These are phyloP conservation scores for Megaleporinus macrocephalus DNA, from an alignment of 2,113 vertebrate species.

Conservation along the genomic window DNA sequence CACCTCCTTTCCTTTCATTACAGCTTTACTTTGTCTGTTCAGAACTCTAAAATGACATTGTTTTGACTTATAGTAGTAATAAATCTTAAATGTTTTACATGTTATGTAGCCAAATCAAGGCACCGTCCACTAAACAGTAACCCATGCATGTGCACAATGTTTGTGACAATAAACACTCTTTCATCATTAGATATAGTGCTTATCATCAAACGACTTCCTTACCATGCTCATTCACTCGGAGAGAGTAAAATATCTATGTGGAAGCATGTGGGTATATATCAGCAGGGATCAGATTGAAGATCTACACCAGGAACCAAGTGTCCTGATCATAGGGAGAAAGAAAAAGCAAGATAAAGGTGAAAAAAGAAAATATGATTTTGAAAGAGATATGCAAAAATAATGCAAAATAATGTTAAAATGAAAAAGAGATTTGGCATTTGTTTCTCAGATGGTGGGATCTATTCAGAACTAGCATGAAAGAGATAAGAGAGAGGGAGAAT, in stretches of 20 bases:
- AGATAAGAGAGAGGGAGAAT: background rate
- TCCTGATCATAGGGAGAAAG: background rate
- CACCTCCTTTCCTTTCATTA: background rate
- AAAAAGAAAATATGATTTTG: background rate
- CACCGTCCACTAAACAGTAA: conserved; percentile 41
- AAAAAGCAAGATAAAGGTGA: background rate
- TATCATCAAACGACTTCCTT: conserved; percentile 62
- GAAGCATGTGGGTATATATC: background rate
- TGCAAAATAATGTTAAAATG: background rate
- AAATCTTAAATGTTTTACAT: background rate
- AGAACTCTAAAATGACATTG: background rate
- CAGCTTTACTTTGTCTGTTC: background rate
- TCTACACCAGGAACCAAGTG: background rate
- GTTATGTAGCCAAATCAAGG: background rate
- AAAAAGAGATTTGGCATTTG: background rate
- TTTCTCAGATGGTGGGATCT: background rate
- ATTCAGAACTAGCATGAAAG: background rate
- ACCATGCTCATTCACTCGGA: conserved; percentile 46
- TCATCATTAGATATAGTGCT: conserved; percentile 71
- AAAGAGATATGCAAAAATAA: background rate
- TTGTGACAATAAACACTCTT: conserved; percentile 70
- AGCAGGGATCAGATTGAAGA: background rate
- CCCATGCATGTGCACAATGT: conserved; percentile 63
- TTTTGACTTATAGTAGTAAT: background rate
- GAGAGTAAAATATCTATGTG: conserved; percentile 23